Evolutionary conservation across 2,888 invertebrate species (phyloP), one percentile per base, ranked within the genome.

Genomic region (Papilio gigon): DNA sequence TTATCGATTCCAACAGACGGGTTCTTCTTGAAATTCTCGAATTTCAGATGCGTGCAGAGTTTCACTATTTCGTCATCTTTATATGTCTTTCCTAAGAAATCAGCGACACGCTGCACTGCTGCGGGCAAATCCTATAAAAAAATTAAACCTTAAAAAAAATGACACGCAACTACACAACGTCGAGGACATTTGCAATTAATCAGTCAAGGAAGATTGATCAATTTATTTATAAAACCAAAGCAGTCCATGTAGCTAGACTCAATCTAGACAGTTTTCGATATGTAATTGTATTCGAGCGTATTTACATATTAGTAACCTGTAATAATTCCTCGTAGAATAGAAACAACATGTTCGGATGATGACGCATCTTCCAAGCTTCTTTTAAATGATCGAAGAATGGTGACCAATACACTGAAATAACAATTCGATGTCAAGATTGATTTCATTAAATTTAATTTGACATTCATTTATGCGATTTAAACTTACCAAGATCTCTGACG

Each of bases 1-100:
- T 84, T 70, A 83, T 88, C 62, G 93, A 83, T 89, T 74, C 97
- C 96, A 0, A 96, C 94, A 25, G 94, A 94, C n/a, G 93, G 91
- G 85, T 97, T 97, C 2, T 93, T 90, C 67, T 94, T 94, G 87
- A 97, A 97, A 77, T 94, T 95, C n/a, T 94, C 91, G 72, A 97
- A 95, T 73, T 93, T 90, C 71, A 97, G 92, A 81, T 97, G 95
- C 3, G 94, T 81, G 0, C 89, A 87, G 8, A 97, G 86, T 27
- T 83, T 81, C 0, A 85, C 77, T 0, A 95, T 77, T 78, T 96
- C 91, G 27, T 93, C 89, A 0, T 84, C 80, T 0, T 83, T 88
- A 59, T 93, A 84, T 0, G 77, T 75, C 78, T 93, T 93, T 4
- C 84, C 88, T 25, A 95, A 80, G 77, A 95, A 95, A 0, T 85